Evolutionary conservation across 1,140 invertebrate species (phyloP).

Genomic region (Vanessa tameamea): DNA sequence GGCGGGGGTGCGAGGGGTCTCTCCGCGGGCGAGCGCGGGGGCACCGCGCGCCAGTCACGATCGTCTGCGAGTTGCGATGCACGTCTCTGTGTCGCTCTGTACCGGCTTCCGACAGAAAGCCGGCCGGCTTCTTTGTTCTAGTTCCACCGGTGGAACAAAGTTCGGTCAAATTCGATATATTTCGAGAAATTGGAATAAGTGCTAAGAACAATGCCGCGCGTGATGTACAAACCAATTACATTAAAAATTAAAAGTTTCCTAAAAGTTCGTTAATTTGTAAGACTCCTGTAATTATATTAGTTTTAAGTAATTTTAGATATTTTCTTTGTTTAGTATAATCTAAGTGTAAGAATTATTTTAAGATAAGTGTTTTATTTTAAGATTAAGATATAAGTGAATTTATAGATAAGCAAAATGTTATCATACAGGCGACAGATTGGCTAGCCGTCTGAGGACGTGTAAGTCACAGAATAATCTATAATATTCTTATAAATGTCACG

Average conservation of each 20-base stretch:
- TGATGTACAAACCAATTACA: slow-evolving; percentile 21
- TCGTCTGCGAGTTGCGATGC: slow-evolving; percentile 44
- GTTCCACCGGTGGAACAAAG: slow-evolving; percentile 31
- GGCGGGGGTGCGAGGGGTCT: slow-evolving; percentile 58
- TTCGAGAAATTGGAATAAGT: slow-evolving; percentile 17
- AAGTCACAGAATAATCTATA: neutral
- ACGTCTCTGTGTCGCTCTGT: slow-evolving; percentile 53
- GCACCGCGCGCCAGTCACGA: slow-evolving; percentile 65
- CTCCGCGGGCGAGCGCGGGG: slow-evolving; percentile 64
- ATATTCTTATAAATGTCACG: neutral
- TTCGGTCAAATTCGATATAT: slow-evolving; percentile 8
- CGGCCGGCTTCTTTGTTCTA: slow-evolving; percentile 75
- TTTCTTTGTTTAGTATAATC: slow-evolving; percentile 9
- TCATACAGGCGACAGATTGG: slow-evolving; percentile 8
- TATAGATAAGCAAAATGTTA: slow-evolving; percentile 14
- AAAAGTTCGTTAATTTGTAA: slow-evolving; percentile 10
- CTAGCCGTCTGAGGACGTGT: slow-evolving; percentile 15
- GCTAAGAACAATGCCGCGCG: slow-evolving; percentile 3
- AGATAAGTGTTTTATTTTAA: slow-evolving; percentile 4
- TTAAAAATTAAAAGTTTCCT: neutral
- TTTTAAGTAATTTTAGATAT: slow-evolving; percentile 11
- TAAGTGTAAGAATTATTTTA: slow-evolving; percentile 5
- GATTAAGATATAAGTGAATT: neutral
- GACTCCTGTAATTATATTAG: slow-evolving; percentile 7
- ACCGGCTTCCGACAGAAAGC: slow-evolving; percentile 49